Base-by-base conservation (phyloP, 1,140 invertebrate genomes). In the Pseudomyrmex cubaensis region DNA sequence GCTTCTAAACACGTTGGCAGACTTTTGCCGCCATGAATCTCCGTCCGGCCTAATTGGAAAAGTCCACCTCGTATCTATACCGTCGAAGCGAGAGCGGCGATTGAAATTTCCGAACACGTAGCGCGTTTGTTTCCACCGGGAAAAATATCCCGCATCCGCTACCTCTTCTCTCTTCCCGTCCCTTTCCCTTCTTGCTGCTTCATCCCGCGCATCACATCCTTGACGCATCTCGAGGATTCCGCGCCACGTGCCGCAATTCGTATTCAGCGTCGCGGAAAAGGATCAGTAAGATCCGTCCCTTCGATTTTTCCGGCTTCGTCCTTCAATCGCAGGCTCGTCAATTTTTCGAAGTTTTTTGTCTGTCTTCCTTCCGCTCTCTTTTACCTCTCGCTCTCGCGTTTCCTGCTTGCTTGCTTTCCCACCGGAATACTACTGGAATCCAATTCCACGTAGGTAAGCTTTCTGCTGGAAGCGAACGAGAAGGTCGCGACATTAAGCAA, bases 91-190 rank as follows among this genome's bases (percentile, higher is more conserved):
- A 35, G 5, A 35, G 67, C 10, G 44, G 15, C 70, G 70, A 90
- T 92, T 87, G 83, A 88, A 90, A 85, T 93, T 93, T 92, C 92
- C 87, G 66, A 56, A 82, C 92, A 92, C 92, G 92, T 92, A 90
- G 77, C 70, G 83, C 90, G 83, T 92, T 92, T 91, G 87, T 92
- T 93, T 89, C 70, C 84, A 80, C 62, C 84, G 72, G 74, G 88
- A 89, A 89, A 89, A 87, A 91, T 88, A 77, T 85, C 85, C 61
- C 77, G 35, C 57, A 56, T 62, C 67, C 84, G 63, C 67, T 61
- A 50, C 56, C 59, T 59, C 12, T 46, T 17, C 46, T 48, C 13
- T 48, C 13, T n/a, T 15, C 48, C 56, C 17, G 12, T 56, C 13
- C 25, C 4, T 9, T 4, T 76, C 48, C 59, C 22, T 12, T 25